Conservation (phyloP, 2,797 vertebrate species). For the Picus viridis region DNA sequence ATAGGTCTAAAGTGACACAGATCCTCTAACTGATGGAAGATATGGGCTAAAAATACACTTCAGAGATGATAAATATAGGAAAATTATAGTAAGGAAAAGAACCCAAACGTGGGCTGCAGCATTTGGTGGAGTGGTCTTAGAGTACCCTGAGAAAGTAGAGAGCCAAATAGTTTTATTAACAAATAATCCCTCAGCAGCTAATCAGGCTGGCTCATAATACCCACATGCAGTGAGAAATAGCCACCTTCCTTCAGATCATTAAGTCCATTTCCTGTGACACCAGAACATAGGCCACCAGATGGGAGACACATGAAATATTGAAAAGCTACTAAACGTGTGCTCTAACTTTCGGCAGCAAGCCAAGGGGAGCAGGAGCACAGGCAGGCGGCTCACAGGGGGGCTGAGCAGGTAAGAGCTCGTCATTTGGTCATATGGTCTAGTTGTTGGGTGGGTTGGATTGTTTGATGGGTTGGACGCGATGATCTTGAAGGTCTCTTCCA, state of each 20-base stretch:
- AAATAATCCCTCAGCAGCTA: neutral
- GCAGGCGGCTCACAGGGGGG: neutral
- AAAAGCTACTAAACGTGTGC: conserved; percentile 17
- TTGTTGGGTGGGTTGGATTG: too few relatives aligned
- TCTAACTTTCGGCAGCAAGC: conserved; percentile 16
- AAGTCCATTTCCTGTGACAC: conserved; percentile 32
- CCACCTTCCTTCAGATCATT: conserved; percentile 14
- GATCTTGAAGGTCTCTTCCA: too few relatives aligned
- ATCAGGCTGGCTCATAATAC: neutral
- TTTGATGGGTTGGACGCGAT: too few relatives aligned
- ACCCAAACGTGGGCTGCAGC: neutral
- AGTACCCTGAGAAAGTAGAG: neutral
- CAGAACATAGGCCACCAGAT: conserved; percentile 16
- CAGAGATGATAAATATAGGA: conserved; percentile 28
- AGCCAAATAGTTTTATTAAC: neutral
- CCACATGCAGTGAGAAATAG: neutral
- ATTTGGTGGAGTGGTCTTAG: neutral
- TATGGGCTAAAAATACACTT: conserved; percentile 19
- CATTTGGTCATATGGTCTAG: too few relatives aligned
- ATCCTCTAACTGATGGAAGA: neutral
- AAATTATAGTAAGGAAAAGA: conserved; percentile 18
- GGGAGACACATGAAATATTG: conserved; percentile 37
- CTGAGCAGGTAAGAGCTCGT: neutral
- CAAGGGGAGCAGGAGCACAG: neutral
- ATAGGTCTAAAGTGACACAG: conserved; percentile 22